These are phyloP conservation scores for Brachyrhaphis roseni DNA, from an alignment of 2,797 vertebrate species.

Conservation along the genomic window DNA sequence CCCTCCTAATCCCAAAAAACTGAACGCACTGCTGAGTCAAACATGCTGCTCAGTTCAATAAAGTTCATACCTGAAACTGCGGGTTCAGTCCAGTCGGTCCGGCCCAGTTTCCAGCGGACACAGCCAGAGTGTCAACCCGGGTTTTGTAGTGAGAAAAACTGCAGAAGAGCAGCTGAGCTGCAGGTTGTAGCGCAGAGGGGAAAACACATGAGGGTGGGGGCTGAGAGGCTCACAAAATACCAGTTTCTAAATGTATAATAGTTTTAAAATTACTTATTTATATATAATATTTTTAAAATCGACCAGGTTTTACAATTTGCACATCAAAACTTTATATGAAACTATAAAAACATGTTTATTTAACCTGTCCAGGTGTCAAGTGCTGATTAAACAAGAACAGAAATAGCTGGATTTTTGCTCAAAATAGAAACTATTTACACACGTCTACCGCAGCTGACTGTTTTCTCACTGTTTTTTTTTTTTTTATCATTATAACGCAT, in stretches of 20 bases:
- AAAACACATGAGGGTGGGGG: conserved; percentile 22
- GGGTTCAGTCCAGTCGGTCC: conserved; percentile 20
- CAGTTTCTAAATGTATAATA: not conserved
- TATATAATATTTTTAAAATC: not conserved
- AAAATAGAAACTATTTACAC: not conserved
- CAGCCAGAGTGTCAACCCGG: conserved; percentile 29
- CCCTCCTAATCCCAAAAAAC: conserved; percentile 55
- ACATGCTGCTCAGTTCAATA: conserved; percentile 36
- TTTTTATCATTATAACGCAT: conserved; percentile 9
- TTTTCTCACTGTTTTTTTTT: conserved; percentile 35
- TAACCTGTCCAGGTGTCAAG: not conserved
- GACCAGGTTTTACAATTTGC: not conserved
- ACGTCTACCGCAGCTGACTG: conserved; percentile 18
- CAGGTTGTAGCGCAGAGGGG: conserved; percentile 23
- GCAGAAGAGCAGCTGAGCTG: conserved; percentile 49
- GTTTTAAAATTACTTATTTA: not conserved
- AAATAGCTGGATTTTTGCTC: not conserved
- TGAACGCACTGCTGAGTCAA: conserved; percentile 37
- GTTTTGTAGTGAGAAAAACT: conserved; percentile 62
- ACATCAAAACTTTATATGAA: not conserved
- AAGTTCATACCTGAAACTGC: conserved; percentile 61
- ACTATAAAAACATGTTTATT: conserved; percentile 2
- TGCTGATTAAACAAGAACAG: not conserved
- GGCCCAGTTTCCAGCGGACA: conserved; percentile 20
- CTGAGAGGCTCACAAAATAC: not conserved